Evolutionary conservation across 2,113 vertebrate species (phyloP).

Genomic region (Apteryx owenii): DNA sequence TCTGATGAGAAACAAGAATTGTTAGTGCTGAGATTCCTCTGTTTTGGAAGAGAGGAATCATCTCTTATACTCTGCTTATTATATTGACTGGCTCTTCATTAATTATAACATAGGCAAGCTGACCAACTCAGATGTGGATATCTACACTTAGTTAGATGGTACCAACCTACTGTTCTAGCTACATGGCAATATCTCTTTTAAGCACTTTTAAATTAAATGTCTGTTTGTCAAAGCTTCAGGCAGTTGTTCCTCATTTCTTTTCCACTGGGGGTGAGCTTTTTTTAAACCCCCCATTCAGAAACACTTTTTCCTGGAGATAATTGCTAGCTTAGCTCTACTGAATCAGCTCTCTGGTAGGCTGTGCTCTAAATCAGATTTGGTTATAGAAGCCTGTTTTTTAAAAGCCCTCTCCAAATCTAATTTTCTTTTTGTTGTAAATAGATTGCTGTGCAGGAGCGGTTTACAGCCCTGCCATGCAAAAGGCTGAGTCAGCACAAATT

Average conservation of each 20-base stretch:
- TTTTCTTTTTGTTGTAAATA: background rate
- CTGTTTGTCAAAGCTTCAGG: background rate
- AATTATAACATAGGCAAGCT: background rate
- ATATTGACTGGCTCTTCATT: background rate
- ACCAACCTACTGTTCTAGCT: background rate
- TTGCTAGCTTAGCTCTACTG: background rate
- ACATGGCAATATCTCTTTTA: background rate
- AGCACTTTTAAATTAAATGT: background rate
- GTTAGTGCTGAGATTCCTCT: background rate
- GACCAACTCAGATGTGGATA: background rate
- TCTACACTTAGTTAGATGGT: background rate
- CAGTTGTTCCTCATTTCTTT: background rate
- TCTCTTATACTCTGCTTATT: background rate
- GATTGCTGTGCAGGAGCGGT: fast-evolving
- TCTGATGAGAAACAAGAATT: background rate
- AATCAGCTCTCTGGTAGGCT: conserved; percentile 1
- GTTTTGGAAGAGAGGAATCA: background rate
- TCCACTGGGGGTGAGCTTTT: background rate
- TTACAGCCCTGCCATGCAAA: background rate
- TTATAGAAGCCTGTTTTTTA: background rate
- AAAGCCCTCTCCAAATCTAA: background rate
- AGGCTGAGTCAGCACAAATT: background rate
- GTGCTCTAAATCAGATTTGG: background rate
- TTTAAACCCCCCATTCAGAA: background rate
- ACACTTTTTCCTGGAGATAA: background rate